A percentile compares a stretch with the other conserved stretches of the same genome.
These are phyloP conservation scores for Osmoderma eremita DNA, from an alignment of 2,888 invertebrate genomes.

Conservation along the genomic window DNA sequence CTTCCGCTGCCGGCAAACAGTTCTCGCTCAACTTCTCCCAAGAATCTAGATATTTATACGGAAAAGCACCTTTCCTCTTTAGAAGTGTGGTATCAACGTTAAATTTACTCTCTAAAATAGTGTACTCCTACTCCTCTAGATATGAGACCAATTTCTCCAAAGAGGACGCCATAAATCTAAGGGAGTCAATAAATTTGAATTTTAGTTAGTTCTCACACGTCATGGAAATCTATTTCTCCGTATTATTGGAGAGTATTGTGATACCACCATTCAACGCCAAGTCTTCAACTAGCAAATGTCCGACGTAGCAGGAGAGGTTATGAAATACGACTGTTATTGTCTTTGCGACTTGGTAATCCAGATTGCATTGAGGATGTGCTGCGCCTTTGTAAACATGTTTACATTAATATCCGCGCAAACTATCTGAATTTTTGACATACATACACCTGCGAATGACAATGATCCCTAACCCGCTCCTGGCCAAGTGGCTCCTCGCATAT, in stretches of 20 bases:
- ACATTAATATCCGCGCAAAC: slow-evolving; percentile 33
- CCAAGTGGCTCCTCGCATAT: slow-evolving; percentile 29
- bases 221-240: slow-evolving; percentile 49
- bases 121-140: slow-evolving; percentile 30
- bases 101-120: background rate
- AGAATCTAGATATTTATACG: slow-evolving; percentile 33
- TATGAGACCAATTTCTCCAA: slow-evolving; percentile 47
- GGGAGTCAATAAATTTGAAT: slow-evolving; percentile 50
- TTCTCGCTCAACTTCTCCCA: too few relatives aligned
- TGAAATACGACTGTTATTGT: slow-evolving; percentile 45
- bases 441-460: slow-evolving; percentile 45
- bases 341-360: too few relatives aligned
- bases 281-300: slow-evolving; percentile 45
- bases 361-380: too few relatives aligned
- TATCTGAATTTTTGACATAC: slow-evolving; percentile 39
- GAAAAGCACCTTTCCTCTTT: slow-evolving; percentile 52
- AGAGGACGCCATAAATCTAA: slow-evolving; percentile 49
- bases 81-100: slow-evolving; percentile 15
- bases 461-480: slow-evolving; percentile 39
- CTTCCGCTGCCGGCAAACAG: background rate
- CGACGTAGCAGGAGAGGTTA: slow-evolving; percentile 44
- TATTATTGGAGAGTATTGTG: slow-evolving; percentile 43
- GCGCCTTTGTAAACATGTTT: too few relatives aligned
- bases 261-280: slow-evolving; percentile 38
- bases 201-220: slow-evolving; percentile 42